These are phyloP conservation scores for Heliocidaris erythrogramma DNA, from an alignment of 35 echinoderm and acorn worm genomes.

Conservation along the genomic window DNA sequence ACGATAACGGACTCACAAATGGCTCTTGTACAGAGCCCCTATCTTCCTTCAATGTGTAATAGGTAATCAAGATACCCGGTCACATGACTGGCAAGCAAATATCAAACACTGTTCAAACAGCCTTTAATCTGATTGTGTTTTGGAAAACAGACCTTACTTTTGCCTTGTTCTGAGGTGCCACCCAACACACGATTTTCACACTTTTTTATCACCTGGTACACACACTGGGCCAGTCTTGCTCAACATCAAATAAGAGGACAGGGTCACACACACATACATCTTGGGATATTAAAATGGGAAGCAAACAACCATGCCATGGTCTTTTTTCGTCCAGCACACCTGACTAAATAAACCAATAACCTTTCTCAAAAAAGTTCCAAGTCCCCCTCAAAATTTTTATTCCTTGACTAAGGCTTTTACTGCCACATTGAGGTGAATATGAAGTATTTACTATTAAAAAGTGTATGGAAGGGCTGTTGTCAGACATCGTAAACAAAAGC, in stretches of 20 bases:
- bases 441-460: not conserved
- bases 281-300: not conserved
- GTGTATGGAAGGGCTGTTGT: not conserved
- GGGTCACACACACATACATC: constrained; percentile 43
- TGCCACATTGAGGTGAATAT: not conserved
- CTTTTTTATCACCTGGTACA: constrained; percentile 36
- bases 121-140: constrained; percentile 46
- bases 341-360: constrained; percentile 49
- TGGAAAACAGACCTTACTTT: constrained; percentile 32
- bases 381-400: not conserved
- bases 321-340: constrained; percentile 13
- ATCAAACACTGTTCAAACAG: constrained; percentile 42
- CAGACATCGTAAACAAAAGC: not conserved
- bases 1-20: not conserved
- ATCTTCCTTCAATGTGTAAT: constrained; percentile 33
- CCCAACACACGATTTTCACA: constrained; percentile 52
- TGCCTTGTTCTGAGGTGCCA: constrained; percentile 33
- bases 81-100: constrained; percentile 48
- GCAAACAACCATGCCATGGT: constrained; percentile 6
- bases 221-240: not conserved
- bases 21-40: not conserved
- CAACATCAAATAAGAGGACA: constrained; percentile 28
- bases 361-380: not conserved
- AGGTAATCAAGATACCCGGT: constrained; percentile 40
- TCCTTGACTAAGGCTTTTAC: not conserved